Percentiles rank a stretch among this genome's conserved stretches.
phyloP scores from a whole-genome alignment of 92 coral and sea anemone species.

The Epizoanthus rinbou region DNA sequence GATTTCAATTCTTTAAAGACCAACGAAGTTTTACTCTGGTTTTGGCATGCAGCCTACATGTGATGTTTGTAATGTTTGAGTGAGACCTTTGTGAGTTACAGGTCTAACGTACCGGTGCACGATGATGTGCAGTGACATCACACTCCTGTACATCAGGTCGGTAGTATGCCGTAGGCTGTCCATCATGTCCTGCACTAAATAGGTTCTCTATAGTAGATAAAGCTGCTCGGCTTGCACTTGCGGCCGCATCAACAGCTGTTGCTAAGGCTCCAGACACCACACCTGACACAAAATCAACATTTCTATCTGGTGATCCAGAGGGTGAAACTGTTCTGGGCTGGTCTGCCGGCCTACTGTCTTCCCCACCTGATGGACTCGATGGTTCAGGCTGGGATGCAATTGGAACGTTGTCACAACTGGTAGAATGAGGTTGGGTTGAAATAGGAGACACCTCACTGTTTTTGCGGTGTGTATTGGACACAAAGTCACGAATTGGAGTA shows the following conservation, averaged over 20 bases:
- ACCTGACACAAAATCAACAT: conserved; percentile 61
- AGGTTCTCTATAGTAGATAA: conserved; percentile 71
- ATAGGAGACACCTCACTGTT: conserved; percentile 20
- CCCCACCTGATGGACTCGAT: conserved; percentile 1
- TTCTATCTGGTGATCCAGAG: conserved; percentile 30
- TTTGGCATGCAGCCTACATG: no score
- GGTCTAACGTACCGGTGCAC: conserved; percentile 12
- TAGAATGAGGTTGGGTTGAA: conserved; percentile 43
- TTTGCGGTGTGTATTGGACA: background rate
- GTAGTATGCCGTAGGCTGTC: conserved; percentile 23
- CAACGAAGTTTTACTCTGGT: no score
- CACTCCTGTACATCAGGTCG: conserved; percentile 11
- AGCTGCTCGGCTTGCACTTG: conserved; percentile 74
- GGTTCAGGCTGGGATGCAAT: conserved; percentile 57
- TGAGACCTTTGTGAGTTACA: background rate
- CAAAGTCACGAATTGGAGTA: background rate
- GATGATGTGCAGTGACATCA: conserved; percentile 2
- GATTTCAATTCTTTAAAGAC: no score
- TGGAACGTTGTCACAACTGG: conserved; percentile 34
- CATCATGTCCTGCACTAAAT: conserved; percentile 42
- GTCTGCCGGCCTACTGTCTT: conserved; percentile 1
- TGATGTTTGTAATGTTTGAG: no score
- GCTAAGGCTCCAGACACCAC: conserved; percentile 85
- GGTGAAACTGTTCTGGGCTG: conserved; percentile 35
- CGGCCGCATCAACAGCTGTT: conserved; percentile 69